phyloP scores from a whole-genome alignment of 2,797 vertebrate species.

The Xenentodon cancila region DNA sequence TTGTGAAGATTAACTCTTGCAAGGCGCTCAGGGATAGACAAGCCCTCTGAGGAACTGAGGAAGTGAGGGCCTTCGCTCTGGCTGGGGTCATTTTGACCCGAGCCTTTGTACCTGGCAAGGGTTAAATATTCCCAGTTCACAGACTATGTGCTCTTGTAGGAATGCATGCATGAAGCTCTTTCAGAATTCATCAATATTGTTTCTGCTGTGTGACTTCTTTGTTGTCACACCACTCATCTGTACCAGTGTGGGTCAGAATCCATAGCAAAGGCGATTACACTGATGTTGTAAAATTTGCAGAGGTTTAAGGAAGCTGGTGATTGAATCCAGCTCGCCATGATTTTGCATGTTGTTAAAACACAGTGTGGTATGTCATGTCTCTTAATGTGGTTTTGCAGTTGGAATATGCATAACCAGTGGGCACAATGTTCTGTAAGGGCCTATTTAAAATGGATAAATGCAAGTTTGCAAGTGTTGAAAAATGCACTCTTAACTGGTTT shows the following conservation, averaged over 20 bases:
- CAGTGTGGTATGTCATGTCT: conserved; percentile 11
- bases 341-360: conserved; percentile 19
- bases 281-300: conserved; percentile 8
- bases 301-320: conserved; percentile 6
- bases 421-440: neutral
- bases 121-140: conserved; percentile 24
- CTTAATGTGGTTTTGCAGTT: conserved; percentile 21
- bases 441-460: conserved; percentile 9
- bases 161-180: conserved; percentile 34
- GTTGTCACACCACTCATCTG: conserved; percentile 43
- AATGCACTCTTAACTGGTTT: neutral
- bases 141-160: conserved; percentile 14
- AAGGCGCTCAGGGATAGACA: no score
- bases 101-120: no score
- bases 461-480: conserved; percentile 1
- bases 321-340: conserved; percentile 10
- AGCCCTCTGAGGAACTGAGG: no score
- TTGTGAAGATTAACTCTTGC: conserved; percentile 2
- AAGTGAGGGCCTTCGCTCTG: no score
- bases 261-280: conserved; percentile 9
- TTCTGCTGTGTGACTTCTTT: conserved; percentile 37
- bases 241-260: conserved; percentile 9
- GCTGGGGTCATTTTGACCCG: no score
- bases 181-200: conserved; percentile 35
- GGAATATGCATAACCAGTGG: conserved; percentile 27